phyloP scores from a whole-genome alignment of 2,888 invertebrate genomes.

The Metacarcinus magister region DNA sequence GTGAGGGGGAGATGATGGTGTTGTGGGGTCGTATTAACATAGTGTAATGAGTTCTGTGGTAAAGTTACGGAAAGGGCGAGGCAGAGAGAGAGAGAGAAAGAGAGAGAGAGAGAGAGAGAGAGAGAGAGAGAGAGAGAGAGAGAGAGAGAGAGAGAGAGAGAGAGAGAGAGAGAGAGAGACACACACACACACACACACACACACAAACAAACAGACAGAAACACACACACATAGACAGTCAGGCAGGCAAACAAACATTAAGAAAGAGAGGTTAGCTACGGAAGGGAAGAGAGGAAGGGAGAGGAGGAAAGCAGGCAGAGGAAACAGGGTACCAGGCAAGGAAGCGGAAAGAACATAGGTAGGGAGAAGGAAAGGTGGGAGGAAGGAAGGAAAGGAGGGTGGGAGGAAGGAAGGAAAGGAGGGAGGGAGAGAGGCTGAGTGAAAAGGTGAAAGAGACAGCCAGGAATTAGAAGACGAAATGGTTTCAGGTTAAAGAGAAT shows the following conservation, averaged over 20 bases:
- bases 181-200: neutral
- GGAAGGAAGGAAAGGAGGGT: neutral
- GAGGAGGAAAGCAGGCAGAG: neutral
- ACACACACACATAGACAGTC: neutral
- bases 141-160: neutral
- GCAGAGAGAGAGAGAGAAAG: neutral
- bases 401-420: neutral
- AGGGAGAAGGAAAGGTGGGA: neutral
- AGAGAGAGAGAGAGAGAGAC: neutral
- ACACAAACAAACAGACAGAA: no score
- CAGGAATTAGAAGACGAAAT: neutral
- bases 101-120: conserved; percentile 26
- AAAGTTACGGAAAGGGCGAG: neutral
- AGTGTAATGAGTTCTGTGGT: neutral
- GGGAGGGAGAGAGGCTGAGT: neutral
- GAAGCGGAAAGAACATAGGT: neutral
- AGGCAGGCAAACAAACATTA: neutral
- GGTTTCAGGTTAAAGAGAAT: neutral
- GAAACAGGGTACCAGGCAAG: neutral
- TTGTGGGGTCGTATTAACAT: neutral
- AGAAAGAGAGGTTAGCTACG: neutral
- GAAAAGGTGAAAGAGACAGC: neutral
- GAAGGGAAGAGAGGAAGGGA: neutral
- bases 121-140: neutral
- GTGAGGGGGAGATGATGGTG: neutral